Conservation (phyloP, 2,888 invertebrate genomes). For the Tetragonisca angustula region DNA sequence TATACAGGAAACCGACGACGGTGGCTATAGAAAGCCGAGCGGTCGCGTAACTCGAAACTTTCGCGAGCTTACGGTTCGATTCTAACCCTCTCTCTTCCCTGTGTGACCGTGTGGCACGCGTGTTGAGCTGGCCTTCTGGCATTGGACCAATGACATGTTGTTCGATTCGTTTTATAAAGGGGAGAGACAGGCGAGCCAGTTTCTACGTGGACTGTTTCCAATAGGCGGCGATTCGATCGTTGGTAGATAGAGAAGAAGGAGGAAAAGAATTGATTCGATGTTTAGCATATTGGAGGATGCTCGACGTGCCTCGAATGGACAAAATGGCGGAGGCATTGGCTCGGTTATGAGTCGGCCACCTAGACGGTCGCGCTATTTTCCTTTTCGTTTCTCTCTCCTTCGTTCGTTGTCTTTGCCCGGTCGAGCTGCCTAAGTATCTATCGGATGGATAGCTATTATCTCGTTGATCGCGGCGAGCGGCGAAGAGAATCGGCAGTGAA, state of each 20-base stretch:
- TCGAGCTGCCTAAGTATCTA: not conserved
- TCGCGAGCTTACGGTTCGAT: slow-evolving; percentile 33
- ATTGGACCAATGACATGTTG: slow-evolving; percentile 55
- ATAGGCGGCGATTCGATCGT: slow-evolving; percentile 30
- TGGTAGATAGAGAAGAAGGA: not conserved
- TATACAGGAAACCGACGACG: slow-evolving; percentile 4
- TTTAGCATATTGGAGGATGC: slow-evolving; percentile 22
- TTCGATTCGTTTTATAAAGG: slow-evolving; percentile 43
- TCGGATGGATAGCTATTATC: not conserved
- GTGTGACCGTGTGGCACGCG: not conserved
- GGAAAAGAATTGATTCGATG: slow-evolving; percentile 21
- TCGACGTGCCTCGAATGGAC: slow-evolving; percentile 13
- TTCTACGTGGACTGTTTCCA: slow-evolving; percentile 41
- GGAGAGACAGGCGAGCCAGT: slow-evolving; percentile 19
- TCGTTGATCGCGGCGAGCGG: not conserved
- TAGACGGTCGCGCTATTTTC: not conserved
- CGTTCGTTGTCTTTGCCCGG: not conserved
- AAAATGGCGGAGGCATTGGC: not conserved
- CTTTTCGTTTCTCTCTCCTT: not conserved
- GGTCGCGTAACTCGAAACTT: slow-evolving; percentile 55
- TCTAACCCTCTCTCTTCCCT: not conserved
- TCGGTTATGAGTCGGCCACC: not conserved
- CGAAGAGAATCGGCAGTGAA: not conserved
- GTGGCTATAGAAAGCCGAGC: slow-evolving; percentile 44
- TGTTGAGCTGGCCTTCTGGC: slow-evolving; percentile 35